A percentile compares a stretch with the other conserved stretches of the same genome.
These are phyloP conservation scores for Rhinolophus sinicus DNA, from an alignment of 2,113 vertebrate genomes.

Conservation along the genomic window DNA sequence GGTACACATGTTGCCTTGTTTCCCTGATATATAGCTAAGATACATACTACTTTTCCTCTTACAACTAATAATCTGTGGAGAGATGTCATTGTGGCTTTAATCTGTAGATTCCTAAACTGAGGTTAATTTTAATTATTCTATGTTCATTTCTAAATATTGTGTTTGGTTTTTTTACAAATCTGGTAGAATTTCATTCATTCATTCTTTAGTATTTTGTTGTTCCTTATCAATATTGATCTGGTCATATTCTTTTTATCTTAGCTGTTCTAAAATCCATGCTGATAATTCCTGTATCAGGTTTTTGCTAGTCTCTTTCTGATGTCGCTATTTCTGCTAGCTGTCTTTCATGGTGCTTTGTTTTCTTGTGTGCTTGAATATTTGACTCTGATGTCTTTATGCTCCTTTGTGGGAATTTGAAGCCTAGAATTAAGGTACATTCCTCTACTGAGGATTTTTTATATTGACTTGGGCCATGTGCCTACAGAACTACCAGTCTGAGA, in stretches of 20 bases:
- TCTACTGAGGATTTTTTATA: neutral
- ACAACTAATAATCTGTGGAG: neutral
- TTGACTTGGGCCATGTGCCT: neutral
- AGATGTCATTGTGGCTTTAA: neutral
- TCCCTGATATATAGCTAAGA: neutral
- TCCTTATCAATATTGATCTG: neutral
- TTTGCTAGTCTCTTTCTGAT: neutral
- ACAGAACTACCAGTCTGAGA: neutral
- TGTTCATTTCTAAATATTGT: neutral
- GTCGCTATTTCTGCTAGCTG: neutral
- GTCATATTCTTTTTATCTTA: neutral
- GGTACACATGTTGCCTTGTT: neutral
- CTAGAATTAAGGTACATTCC: neutral
- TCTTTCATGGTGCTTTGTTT: neutral
- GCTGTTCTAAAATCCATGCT: neutral
- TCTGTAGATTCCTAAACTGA: neutral
- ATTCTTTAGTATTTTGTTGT: neutral
- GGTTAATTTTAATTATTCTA: neutral
- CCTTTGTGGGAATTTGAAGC: neutral
- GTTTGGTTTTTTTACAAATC: neutral
- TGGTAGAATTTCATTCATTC: neutral
- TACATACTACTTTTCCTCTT: neutral
- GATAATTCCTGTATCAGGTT: neutral
- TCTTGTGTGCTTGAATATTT: neutral
- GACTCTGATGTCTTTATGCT: neutral